A percentile compares a stretch with the other conserved stretches of the same genome.
Conservation (phyloP, 2,888 invertebrate genomes). For the Campoplex nolae region DNA sequence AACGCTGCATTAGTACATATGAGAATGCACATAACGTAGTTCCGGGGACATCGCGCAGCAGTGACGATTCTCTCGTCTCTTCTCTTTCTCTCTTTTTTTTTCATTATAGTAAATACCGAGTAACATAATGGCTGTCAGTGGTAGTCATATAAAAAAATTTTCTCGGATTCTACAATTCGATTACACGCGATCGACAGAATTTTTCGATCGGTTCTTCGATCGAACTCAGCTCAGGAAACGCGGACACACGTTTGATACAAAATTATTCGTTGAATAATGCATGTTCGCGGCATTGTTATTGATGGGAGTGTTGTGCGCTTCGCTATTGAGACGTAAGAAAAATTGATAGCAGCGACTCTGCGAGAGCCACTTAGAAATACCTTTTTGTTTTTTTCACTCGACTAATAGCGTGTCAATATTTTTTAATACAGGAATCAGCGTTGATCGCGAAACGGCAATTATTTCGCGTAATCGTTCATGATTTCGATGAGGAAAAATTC, state of each 20-base stretch:
- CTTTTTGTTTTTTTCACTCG: neutral
- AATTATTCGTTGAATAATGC: conserved; percentile 26
- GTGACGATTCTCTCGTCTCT: conserved; percentile 8
- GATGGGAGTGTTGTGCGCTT: neutral
- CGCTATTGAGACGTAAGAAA: neutral
- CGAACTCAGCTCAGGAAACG: neutral
- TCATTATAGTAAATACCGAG: conserved; percentile 53
- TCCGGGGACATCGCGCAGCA: conserved; percentile 55
- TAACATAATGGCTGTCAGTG: conserved; percentile 50
- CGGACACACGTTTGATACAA: neutral
- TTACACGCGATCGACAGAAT: conserved; percentile 18
- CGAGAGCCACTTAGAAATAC: neutral
- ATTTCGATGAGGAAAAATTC: neutral
- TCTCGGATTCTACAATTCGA: conserved; percentile 6
- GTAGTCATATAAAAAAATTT: conserved; percentile 46
- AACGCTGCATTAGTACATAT: conserved; percentile 52
- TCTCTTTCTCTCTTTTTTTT: neutral
- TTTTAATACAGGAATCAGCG: neutral
- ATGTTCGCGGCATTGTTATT: conserved; percentile 27
- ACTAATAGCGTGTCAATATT: neutral
- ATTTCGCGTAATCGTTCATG: neutral
- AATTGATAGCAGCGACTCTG: neutral
- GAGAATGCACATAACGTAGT: conserved; percentile 69
- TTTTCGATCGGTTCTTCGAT: conserved; percentile 33
- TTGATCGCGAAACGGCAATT: neutral